These are phyloP conservation scores for Zosterops japonicus DNA, from an alignment of 2,113 vertebrate species.

Conservation along the genomic window DNA sequence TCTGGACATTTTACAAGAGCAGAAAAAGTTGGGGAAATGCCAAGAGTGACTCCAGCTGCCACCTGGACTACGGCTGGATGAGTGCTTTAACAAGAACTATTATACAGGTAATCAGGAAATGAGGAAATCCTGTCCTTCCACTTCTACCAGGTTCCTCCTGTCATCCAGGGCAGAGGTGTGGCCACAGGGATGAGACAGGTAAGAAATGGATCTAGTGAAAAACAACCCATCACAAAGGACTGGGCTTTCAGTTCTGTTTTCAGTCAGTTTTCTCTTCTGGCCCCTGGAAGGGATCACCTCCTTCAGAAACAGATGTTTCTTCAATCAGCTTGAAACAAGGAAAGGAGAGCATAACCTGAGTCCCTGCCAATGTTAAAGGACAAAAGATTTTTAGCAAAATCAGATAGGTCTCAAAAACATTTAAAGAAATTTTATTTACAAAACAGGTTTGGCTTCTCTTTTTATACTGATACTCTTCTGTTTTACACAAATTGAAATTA, in stretches of 20 bases:
- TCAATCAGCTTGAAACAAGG: neutral
- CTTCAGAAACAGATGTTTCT: neutral
- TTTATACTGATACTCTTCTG: neutral
- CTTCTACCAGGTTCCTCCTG: neutral
- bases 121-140: neutral
- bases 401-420: neutral
- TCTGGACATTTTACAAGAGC: neutral
- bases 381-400: neutral
- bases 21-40: neutral
- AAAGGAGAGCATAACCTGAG: neutral
- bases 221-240: neutral
- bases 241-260: neutral
- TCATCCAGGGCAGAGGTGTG: neutral
- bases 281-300: neutral
- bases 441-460: neutral
- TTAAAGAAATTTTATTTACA: neutral
- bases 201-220: neutral
- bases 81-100: neutral
- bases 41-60: neutral
- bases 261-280: neutral
- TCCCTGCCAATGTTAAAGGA: neutral
- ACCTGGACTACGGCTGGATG: neutral
- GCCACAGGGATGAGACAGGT: neutral
- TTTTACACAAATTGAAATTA: neutral
- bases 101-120: neutral